Percentiles rank a stretch among this genome's conserved stretches.
phyloP scores from a whole-genome alignment of 1,140 invertebrate species.

The Scaptomyza hsui region DNA sequence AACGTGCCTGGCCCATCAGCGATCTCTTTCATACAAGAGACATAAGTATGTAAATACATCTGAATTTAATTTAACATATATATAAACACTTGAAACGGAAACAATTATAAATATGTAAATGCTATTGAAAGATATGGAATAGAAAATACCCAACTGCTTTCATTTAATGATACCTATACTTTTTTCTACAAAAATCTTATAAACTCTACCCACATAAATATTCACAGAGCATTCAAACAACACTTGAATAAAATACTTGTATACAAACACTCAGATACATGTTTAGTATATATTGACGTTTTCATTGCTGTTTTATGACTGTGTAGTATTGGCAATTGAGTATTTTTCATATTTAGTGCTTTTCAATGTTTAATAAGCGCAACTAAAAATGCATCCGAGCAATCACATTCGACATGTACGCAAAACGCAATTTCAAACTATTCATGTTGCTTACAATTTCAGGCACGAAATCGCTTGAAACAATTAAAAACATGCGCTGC shows the following conservation, averaged over 20 bases:
- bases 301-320: constrained; percentile 27
- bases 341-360: constrained; percentile 15
- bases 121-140: not conserved
- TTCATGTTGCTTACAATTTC: constrained; percentile 27
- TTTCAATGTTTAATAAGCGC: constrained; percentile 46
- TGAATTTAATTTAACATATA: constrained; percentile 16
- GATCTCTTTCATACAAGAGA: constrained; percentile 2
- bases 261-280: not conserved
- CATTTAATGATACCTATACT: no score
- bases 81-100: constrained; percentile 34
- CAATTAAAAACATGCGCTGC: constrained; percentile 14
- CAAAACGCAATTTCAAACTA: constrained; percentile 2
- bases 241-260: constrained; percentile 21
- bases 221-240: not conserved
- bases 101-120: not conserved
- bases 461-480: constrained; percentile 28
- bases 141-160: not conserved
- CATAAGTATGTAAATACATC: constrained; percentile 13
- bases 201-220: not conserved
- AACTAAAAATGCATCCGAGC: constrained; percentile 40
- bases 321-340: constrained; percentile 6
- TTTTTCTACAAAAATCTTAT: no score
- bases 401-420: constrained; percentile 3
- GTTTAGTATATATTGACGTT: not conserved
- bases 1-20: constrained; percentile 28